A percentile compares a stretch with the other conserved stretches of the same genome.
Evolutionary conservation across 2,888 invertebrate species (phyloP).

Genomic region (Bedellia somnulentella): DNA sequence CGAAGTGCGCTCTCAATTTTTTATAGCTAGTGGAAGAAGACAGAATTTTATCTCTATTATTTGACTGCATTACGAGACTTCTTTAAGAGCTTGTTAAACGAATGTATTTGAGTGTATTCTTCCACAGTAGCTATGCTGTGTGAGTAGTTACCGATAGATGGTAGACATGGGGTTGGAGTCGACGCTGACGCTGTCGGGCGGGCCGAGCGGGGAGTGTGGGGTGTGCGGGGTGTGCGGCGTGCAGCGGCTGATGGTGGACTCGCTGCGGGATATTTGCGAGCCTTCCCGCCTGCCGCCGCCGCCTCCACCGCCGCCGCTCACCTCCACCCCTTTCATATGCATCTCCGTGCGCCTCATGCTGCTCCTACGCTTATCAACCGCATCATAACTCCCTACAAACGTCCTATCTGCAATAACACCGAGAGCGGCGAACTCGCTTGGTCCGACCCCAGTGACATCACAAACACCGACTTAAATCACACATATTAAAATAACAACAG

Average conservation of each 20-base stretch:
- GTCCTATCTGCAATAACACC: slow-evolving; percentile 45
- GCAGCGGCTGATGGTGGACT: slow-evolving; percentile 66
- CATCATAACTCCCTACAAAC: slow-evolving; percentile 48
- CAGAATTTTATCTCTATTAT: too few relatives aligned
- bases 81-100: too few relatives aligned
- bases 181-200: slow-evolving; percentile 78
- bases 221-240: slow-evolving; percentile 49
- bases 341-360: slow-evolving; percentile 44
- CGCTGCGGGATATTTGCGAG: slow-evolving; percentile 72
- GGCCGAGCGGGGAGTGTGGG: slow-evolving; percentile 48
- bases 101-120: too few relatives aligned
- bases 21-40: slow-evolving; percentile 34
- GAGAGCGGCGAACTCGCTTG: slow-evolving; percentile 26
- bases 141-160: slow-evolving; percentile 77
- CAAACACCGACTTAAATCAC: too few relatives aligned
- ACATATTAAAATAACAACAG: too few relatives aligned
- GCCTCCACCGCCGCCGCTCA: slow-evolving; percentile 21
- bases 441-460: slow-evolving; percentile 24
- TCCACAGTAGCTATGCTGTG: background rate
- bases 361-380: slow-evolving; percentile 47
- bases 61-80: too few relatives aligned
- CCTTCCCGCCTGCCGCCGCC: slow-evolving; percentile 27
- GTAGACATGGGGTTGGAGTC: slow-evolving; percentile 84
- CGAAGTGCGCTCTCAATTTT: slow-evolving; percentile 39
- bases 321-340: slow-evolving; percentile 36